These are phyloP conservation scores for Drosophila anomalipes DNA, from an alignment of 2,888 invertebrate species.

Conservation along the genomic window DNA sequence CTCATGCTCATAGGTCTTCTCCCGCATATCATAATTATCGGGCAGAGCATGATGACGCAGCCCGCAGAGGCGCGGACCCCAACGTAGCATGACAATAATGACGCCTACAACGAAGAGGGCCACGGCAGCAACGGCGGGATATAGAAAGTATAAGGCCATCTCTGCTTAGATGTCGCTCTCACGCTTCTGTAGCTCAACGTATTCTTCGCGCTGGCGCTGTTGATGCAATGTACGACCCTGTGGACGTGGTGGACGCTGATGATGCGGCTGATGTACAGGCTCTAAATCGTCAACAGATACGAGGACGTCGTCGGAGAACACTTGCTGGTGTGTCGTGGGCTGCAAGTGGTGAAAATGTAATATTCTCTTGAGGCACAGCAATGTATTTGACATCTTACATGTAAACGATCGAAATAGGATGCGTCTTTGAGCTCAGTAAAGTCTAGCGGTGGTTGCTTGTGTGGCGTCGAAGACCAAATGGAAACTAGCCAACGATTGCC, in stretches of 20 bases:
- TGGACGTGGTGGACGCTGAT: slow-evolving; percentile 82
- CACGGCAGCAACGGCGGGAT: slow-evolving; percentile 91
- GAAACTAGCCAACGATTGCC: slow-evolving; percentile 94
- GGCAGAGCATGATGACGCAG: slow-evolving; percentile 89
- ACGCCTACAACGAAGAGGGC: slow-evolving; percentile 91
- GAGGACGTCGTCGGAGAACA: slow-evolving; percentile 79
- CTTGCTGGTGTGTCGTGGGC: slow-evolving; percentile 76
- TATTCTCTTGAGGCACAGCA: not conserved
- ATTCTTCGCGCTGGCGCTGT: slow-evolving; percentile 84
- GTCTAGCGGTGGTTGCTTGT: slow-evolving; percentile 93
- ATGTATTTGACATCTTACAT: slow-evolving; percentile 64
- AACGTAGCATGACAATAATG: slow-evolving; percentile 91
- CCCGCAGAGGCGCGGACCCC: slow-evolving; percentile 90
- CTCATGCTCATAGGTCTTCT: slow-evolving; percentile 85
- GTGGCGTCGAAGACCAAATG: slow-evolving; percentile 93
- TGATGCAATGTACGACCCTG: slow-evolving; percentile 82
- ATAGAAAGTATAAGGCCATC: slow-evolving; percentile 88
- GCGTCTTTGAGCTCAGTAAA: slow-evolving; percentile 90
- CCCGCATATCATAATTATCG: slow-evolving; percentile 89
- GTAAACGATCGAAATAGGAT: slow-evolving; percentile 83
- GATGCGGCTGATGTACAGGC: slow-evolving; percentile 70
- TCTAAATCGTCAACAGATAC: slow-evolving; percentile 79
- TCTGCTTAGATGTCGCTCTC: slow-evolving; percentile 91
- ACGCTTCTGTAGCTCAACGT: slow-evolving; percentile 90
- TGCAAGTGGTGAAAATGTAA: slow-evolving; percentile 28